phyloP scores from a whole-genome alignment of 2,888 invertebrate genomes.

The Matsumyia berberina region DNA sequence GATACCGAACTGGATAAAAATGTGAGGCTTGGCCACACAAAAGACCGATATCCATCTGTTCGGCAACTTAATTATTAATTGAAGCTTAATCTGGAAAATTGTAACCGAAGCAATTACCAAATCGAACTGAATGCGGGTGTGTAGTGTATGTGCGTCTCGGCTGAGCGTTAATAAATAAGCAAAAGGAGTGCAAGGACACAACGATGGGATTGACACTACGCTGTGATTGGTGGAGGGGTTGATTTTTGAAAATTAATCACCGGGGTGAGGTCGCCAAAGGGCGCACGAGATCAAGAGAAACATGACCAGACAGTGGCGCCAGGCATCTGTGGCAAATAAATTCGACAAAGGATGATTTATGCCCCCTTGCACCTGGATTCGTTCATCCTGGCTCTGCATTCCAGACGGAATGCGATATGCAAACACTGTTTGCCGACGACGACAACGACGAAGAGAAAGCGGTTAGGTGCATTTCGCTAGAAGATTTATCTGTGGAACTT shows the following conservation, averaged over 20 bases:
- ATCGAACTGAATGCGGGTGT: slow-evolving; percentile 31
- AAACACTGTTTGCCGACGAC: slow-evolving; percentile 38
- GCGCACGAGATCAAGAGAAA: not conserved
- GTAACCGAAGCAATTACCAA: slow-evolving; percentile 69
- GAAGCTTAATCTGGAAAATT: slow-evolving; percentile 59
- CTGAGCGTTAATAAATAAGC: slow-evolving; percentile 41
- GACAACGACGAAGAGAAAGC: slow-evolving; percentile 28
- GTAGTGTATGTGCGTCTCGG: slow-evolving; percentile 1
- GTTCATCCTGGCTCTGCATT: not conserved
- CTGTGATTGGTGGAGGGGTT: slow-evolving; percentile 16
- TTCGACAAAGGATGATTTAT: slow-evolving; percentile 72
- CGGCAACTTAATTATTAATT: slow-evolving; percentile 69
- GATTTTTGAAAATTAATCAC: slow-evolving; percentile 65
- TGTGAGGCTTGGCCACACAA: slow-evolving; percentile 34
- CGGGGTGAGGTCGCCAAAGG: no score
- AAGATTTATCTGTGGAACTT: slow-evolving; percentile 71
- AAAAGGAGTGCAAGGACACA: slow-evolving; percentile 36
- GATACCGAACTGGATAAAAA: not conserved
- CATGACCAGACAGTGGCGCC: slow-evolving; percentile 49
- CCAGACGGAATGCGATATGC: slow-evolving; percentile 68
- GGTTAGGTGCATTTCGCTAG: slow-evolving; percentile 36
- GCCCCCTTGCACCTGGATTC: slow-evolving; percentile 61
- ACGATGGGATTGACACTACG: slow-evolving; percentile 15
- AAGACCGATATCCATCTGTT: slow-evolving; percentile 60
- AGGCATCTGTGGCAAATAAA: slow-evolving; percentile 67